phyloP scores from a whole-genome alignment of 2,113 vertebrate genomes.

The Dascyllus trimaculatus region DNA sequence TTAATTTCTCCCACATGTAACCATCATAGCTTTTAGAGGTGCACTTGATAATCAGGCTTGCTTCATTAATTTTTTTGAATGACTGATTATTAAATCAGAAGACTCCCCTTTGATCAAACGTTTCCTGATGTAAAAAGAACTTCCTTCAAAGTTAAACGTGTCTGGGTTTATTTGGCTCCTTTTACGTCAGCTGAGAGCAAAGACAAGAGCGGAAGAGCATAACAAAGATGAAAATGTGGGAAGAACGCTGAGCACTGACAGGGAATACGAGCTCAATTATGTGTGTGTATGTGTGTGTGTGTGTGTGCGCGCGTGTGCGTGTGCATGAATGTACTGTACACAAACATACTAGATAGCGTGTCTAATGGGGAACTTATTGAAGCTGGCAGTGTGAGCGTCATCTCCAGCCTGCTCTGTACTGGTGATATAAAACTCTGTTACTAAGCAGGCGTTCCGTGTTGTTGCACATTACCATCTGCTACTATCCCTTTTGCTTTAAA shows the following conservation, averaged over 20 bases:
- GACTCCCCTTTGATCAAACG: conserved; percentile 10
- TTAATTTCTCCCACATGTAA: background rate
- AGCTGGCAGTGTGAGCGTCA: conserved; percentile 57
- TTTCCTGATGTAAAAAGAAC: background rate
- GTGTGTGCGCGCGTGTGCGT: conserved; percentile 9
- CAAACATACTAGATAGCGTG: conserved; percentile 43
- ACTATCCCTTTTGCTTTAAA: conserved; percentile 64
- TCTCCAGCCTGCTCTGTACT: conserved; percentile 61
- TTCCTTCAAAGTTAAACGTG: conserved; percentile 1
- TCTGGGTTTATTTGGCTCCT: background rate
- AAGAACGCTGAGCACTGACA: conserved; percentile 7
- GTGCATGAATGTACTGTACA: conserved; percentile 5
- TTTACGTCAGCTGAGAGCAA: conserved; percentile 30
- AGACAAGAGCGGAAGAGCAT: conserved; percentile 6
- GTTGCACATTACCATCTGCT: conserved; percentile 78
- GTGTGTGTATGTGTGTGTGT: background rate
- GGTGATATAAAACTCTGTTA: conserved; percentile 73
- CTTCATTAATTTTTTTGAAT: conserved; percentile 12
- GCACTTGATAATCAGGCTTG: conserved; percentile 2
- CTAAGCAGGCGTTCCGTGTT: conserved; percentile 71
- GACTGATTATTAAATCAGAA: conserved; percentile 22
- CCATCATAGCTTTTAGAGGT: conserved; percentile 18
- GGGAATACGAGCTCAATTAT: conserved; percentile 7
- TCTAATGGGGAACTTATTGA: conserved; percentile 64
- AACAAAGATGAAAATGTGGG: conserved; percentile 16